A percentile compares a stretch with the other conserved stretches of the same genome.
These are phyloP conservation scores for Limnephilus marmoratus DNA, from an alignment of 2,888 invertebrate genomes.

Conservation along the genomic window DNA sequence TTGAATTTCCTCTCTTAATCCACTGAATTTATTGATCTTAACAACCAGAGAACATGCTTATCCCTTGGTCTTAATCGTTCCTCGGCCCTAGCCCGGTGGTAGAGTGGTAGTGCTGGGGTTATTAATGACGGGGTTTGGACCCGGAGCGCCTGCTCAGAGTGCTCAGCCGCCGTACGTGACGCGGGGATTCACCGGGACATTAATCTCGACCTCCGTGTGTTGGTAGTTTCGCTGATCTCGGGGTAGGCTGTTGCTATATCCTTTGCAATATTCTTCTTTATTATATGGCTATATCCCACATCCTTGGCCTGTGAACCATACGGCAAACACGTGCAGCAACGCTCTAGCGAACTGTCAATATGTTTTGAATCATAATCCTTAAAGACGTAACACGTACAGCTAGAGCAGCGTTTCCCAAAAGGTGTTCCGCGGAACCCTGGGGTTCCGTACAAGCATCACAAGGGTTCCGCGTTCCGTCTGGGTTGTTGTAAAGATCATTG, in stretches of 20 bases:
- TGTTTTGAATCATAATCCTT: not conserved
- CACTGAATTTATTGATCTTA: not conserved
- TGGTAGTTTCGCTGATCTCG: not conserved
- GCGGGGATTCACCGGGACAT: not conserved
- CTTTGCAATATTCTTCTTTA: not conserved
- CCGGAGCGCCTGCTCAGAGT: not conserved
- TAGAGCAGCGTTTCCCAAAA: not conserved
- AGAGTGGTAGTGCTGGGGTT: not conserved
- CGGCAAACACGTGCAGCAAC: not conserved
- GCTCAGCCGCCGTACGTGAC: not conserved
- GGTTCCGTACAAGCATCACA: no score
- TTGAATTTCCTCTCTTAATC: not conserved
- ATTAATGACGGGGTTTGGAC: not conserved
- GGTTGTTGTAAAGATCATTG: no score
- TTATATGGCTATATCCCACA: not conserved
- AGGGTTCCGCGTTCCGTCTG: no score
- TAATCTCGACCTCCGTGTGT: not conserved
- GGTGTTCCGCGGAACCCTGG: no score
- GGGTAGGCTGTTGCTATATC: not conserved
- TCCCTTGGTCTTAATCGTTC: not conserved
- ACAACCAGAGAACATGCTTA: not conserved
- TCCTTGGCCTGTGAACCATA: not conserved
- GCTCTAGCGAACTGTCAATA: not conserved
- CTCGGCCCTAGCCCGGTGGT: not conserved
- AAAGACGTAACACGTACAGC: not conserved